A percentile compares a stretch with the other conserved stretches of the same genome.
phyloP scores from a whole-genome alignment of 2,113 vertebrate species.

The Amphiprion percula region DNA sequence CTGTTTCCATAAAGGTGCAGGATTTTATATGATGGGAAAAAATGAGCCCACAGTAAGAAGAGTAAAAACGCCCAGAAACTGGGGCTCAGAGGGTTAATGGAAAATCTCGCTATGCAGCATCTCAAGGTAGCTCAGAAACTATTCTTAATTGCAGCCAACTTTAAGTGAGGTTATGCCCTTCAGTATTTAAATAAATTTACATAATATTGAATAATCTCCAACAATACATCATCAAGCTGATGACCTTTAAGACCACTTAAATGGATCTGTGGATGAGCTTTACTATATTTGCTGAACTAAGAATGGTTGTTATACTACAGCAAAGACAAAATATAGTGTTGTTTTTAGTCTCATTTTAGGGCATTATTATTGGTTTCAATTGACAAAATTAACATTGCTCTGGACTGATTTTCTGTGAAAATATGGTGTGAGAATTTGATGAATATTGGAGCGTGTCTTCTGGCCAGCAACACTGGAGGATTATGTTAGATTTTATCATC shows the following conservation, averaged over 20 bases:
- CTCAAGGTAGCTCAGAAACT: background rate
- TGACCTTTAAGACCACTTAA: background rate
- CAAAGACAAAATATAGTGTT: background rate
- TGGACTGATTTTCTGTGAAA: background rate
- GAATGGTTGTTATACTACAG: background rate
- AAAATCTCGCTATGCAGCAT: background rate
- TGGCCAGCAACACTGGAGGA: background rate
- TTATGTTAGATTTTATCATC: background rate
- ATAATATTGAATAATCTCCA: background rate
- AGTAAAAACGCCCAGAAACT: too few species aligned
- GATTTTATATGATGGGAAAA: too few species aligned
- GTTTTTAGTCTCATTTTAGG: too few species aligned
- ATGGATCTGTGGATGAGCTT: too few species aligned
- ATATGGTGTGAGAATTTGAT: background rate
- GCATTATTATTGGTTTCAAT: background rate
- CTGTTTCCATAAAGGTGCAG: too few species aligned
- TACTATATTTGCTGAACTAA: too few species aligned
- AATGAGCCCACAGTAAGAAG: too few species aligned
- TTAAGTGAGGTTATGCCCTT: too few species aligned
- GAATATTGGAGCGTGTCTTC: background rate
- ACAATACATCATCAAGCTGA: background rate
- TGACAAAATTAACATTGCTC: background rate
- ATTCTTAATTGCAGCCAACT: background rate
- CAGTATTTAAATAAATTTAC: too few species aligned
- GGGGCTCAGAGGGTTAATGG: background rate